These are phyloP conservation scores for Rhagoletis zephyria DNA, from an alignment of 1,140 invertebrate species.

Conservation along the genomic window DNA sequence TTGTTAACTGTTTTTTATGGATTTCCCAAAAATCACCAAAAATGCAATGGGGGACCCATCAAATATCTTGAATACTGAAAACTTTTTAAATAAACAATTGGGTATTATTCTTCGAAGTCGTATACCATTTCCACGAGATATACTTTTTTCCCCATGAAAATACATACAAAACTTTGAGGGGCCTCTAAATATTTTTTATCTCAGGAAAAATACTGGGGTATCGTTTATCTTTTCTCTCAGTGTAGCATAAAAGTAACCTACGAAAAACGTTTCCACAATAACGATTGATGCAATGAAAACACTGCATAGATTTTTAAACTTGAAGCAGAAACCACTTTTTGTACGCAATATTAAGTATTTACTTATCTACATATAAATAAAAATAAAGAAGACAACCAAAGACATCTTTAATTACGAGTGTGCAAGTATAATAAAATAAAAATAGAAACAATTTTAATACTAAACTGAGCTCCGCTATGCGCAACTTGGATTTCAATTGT, in stretches of 20 bases:
- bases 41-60: too few relatives aligned
- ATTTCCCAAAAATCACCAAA: too few relatives aligned
- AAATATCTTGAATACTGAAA: too few relatives aligned
- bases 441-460: constrained; percentile 28
- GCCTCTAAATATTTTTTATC: too few relatives aligned
- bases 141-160: too few relatives aligned
- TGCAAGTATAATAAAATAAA: constrained; percentile 23
- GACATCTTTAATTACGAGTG: background rate
- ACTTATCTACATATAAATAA: background rate
- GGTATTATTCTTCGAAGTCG: too few relatives aligned
- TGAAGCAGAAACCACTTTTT: background rate
- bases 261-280: background rate
- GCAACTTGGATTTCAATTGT: background rate
- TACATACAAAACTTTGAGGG: too few relatives aligned
- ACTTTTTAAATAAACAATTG: too few relatives aligned
- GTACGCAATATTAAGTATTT: background rate
- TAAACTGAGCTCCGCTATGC: constrained; percentile 27
- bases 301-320: constrained; percentile 15
- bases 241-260: background rate
- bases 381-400: background rate
- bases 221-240: background rate
- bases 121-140: too few relatives aligned
- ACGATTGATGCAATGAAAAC: background rate
- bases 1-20: too few relatives aligned
- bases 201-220: too few relatives aligned